Evolutionary conservation across 2,888 invertebrate genomes (phyloP), one percentile per base, ranked within the genome.

Genomic region (Piscicola geometra): DNA sequence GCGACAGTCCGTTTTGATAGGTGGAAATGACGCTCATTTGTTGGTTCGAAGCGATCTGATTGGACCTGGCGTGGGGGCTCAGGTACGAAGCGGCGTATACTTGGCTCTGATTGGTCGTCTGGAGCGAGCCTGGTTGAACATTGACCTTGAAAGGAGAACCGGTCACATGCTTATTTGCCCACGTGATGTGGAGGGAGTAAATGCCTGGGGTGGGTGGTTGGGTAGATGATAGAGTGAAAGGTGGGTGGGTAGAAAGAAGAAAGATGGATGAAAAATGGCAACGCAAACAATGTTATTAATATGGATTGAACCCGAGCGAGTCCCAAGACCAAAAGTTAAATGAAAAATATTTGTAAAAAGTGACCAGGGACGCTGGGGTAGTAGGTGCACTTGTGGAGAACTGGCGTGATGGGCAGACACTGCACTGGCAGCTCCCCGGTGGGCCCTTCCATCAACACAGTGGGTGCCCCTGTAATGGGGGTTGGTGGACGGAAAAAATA

Each of bases 381-480:
- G 85, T 99, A 99, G 0, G 91, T 91, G 18, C 94, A 97, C 74
- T 92, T 89, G 90, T 93, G 98, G 77, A 94, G 89, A 73, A 93
- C 92, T 75, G 93, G 92, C 1, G 92, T 93, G n/a, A 92, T 89
- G 73, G 91, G 89, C 0, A 90, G 88, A 47, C 93, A 86, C 80
- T 90, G 90, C 0, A 95, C 94, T 0, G 91, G 90, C 52, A 95
- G 89, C 56, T 92, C 92, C 25, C 91, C 90, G 72, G 92, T 91
- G 2, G 87, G 85, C 0, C 93, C 91, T 77, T 90, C 90, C 66
- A 96, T 87, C 0, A 90, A 90, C 0, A 93, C 93, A 82, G 92
- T 92, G 0, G 93, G 94, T 0, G 82, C 82, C 36, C 87, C 88
- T 88, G 81, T 9, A 28, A n/a, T n/a, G n/a, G n/a, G n/a, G n/a